Conservation (phyloP, 2,888 invertebrate genomes). For the Priocnemis perturbator region DNA sequence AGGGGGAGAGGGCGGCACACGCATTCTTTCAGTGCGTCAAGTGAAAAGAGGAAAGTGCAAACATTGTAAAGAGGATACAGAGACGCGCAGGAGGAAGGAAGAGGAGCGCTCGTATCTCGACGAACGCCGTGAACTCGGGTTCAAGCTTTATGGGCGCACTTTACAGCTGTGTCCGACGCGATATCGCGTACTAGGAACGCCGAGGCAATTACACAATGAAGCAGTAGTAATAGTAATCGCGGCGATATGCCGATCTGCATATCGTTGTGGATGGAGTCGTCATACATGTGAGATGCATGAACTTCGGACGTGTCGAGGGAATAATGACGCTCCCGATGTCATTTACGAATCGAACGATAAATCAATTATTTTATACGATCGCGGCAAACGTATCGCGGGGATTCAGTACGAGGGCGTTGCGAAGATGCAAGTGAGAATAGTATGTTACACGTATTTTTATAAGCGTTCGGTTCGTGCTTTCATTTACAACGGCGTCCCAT, state of each 20-base stretch:
- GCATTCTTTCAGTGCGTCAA: too few relatives aligned
- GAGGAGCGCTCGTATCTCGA: background rate
- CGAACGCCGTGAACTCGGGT: conserved; percentile 61
- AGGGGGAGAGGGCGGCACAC: too few relatives aligned
- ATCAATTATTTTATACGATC: conserved; percentile 49
- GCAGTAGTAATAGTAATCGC: conserved; percentile 58
- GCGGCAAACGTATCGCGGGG: conserved; percentile 13
- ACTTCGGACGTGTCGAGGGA: conserved; percentile 42
- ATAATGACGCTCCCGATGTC: conserved; percentile 15
- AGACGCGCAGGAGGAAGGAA: conserved; percentile 13
- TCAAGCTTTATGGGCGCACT: conserved; percentile 62
- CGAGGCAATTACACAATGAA: conserved; percentile 60
- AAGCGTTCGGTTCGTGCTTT: background rate
- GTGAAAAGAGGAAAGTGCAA: too few relatives aligned
- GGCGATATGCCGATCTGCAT: conserved; percentile 45
- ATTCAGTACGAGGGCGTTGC: background rate
- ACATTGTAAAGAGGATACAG: too few relatives aligned
- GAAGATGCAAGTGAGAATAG: background rate
- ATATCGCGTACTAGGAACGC: conserved; percentile 61
- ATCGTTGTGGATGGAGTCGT: conserved; percentile 29
- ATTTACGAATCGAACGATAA: conserved; percentile 46
- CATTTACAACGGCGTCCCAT: too few relatives aligned
- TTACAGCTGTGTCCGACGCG: conserved; percentile 54
- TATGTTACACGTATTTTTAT: background rate
- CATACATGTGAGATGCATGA: conserved; percentile 26